Percentiles rank a stretch among this genome's conserved stretches.
These are phyloP conservation scores for Hipposideros larvatus DNA, from an alignment of 2,797 vertebrate species.

Conservation along the genomic window DNA sequence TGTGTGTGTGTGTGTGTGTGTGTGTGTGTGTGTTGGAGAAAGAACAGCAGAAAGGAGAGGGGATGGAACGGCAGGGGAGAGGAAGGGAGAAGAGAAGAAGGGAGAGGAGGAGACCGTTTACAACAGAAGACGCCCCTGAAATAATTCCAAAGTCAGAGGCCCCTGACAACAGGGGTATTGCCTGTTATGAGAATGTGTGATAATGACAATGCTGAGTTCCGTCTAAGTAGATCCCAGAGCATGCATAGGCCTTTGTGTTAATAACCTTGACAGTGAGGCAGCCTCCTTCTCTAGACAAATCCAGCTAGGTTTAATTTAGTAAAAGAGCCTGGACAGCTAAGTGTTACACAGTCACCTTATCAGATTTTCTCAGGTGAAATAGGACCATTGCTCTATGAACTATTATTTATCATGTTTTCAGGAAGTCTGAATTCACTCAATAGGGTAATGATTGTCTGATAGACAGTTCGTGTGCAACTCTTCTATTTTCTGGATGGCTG, in stretches of 20 bases:
- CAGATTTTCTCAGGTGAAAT: not conserved
- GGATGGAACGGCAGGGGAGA: not conserved
- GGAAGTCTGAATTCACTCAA: not conserved
- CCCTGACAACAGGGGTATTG: not conserved
- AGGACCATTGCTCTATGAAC: not conserved
- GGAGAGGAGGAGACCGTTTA: not conserved
- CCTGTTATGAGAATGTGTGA: not conserved
- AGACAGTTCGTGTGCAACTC: not conserved
- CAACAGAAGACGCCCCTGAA: not conserved
- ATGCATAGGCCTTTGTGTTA: not conserved
- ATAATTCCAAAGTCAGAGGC: not conserved
- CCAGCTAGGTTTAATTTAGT: not conserved
- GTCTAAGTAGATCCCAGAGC: not conserved
- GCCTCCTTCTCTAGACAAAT: not conserved
- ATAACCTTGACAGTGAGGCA: not conserved
- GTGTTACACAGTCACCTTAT: not conserved
- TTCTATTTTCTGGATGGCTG: slow-evolving; percentile 50
- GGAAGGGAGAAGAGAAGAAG: too few species aligned
- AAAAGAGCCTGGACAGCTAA: not conserved
- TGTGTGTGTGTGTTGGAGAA: not conserved
- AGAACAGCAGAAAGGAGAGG: too few species aligned
- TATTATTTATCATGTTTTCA: not conserved
- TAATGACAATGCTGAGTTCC: not conserved
- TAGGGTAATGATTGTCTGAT: not conserved
- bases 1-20: not conserved